Base-by-base conservation (phyloP, 64 coral and sea anemone genomes). In the Stylophora pistillata region DNA sequence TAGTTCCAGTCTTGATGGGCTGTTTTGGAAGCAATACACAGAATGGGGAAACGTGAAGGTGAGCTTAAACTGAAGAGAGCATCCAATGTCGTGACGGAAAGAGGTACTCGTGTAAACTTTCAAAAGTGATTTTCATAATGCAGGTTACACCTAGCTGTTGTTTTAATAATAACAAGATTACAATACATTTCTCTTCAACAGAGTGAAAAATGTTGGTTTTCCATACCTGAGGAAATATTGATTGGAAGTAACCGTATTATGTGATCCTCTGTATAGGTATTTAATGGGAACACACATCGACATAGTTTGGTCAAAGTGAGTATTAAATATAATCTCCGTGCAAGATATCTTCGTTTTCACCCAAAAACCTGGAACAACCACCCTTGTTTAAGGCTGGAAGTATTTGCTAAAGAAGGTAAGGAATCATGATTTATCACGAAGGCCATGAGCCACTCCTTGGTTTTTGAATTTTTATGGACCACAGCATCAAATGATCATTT, bases 341-440 rank as follows among this genome's bases (percentile, higher is more conserved):
- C 78, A 0, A 78, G 86, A 75, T 88, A 83, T 68, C 74, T 89
- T 0, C 71, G 91, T 6, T 74, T 93, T 58, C 74, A 76, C 64
- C 91, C 91, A 65, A 41, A 26, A 21, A 9, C 78, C 14, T 93
- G 91, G 91, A 34, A 81, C 27, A 89, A 34, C 29, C 72, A 73
- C 28, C 74, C 87, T 61, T 93, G 91, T 57, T 75, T 93, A 87
- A 73, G 91, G 77, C 62, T 93, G 17, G 91, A 81, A 32, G 53
- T 93, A 53, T 85, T 84, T 23, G 86, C 85, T n/a, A 88, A 86
- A 16, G 86, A 86, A 78, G 82, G 90, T 92, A 58, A 58, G 71
- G 4, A 0, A 26, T 26, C 20, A n/a, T 76, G 64, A 68, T 68
- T 2, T 11, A 28, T 26, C 26, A 17, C 9, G 23, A 63, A 63